Conservation (phyloP, 1,140 invertebrate species). For the Drosophila athabasca region DNA sequence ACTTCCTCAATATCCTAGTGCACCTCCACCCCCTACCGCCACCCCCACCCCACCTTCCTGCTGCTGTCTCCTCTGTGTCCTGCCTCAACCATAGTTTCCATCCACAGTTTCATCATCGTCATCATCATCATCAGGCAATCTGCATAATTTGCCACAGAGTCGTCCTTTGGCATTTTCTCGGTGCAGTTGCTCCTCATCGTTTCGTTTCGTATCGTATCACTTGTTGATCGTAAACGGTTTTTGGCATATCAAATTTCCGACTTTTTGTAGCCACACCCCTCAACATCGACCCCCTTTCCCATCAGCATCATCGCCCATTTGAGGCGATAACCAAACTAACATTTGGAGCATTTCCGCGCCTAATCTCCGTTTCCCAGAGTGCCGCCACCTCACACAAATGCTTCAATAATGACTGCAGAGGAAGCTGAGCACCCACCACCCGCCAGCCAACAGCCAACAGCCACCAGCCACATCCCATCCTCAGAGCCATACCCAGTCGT, state of each 20-base stretch:
- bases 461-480: neutral
- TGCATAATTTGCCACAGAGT: constrained; percentile 65
- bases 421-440: constrained; percentile 19
- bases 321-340: constrained; percentile 48
- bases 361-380: constrained; percentile 66
- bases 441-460: neutral
- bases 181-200: neutral
- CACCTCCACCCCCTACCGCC: too few relatives aligned
- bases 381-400: constrained; percentile 62
- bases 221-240: constrained; percentile 71
- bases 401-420: constrained; percentile 66
- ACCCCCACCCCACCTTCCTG: neutral
- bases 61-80: neutral
- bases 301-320: constrained; percentile 11
- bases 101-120: constrained; percentile 2
- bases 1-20: constrained; percentile 61
- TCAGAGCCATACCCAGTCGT: constrained; percentile 20
- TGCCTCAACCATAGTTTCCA: neutral
- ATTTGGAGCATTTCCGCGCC: constrained; percentile 63
- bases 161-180: neutral
- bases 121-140: constrained; percentile 37
- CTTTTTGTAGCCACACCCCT: constrained; percentile 24
- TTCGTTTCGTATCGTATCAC: constrained; percentile 37
- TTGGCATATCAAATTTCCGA: constrained; percentile 69
- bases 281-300: too few relatives aligned